phyloP scores from a whole-genome alignment of 2,888 invertebrate species.

The Trichogramma evanescens region DNA sequence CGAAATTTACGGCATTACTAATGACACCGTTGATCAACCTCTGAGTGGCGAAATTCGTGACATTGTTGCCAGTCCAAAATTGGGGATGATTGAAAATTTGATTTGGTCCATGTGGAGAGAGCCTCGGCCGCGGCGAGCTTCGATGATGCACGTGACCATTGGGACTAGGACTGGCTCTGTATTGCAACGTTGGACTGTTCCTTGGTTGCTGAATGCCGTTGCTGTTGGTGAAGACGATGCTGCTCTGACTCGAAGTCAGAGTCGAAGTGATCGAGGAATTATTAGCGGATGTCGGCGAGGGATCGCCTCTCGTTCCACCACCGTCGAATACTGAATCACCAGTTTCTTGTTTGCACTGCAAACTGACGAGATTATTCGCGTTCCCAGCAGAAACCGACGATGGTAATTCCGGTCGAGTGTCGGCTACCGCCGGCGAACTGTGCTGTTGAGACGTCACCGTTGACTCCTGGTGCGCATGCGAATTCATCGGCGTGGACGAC shows the following conservation, averaged over 20 bases:
- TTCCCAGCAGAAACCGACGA: not conserved
- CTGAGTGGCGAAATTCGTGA: conserved; percentile 43
- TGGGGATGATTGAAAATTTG: conserved; percentile 50
- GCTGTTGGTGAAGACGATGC: not conserved
- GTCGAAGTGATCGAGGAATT: not conserved
- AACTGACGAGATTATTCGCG: conserved; percentile 35
- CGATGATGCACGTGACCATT: conserved; percentile 28
- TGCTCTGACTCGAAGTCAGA: not conserved
- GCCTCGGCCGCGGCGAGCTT: conserved; percentile 36
- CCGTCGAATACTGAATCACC: conserved; percentile 55
- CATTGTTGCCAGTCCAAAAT: conserved; percentile 43
- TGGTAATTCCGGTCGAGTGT: conserved; percentile 3
- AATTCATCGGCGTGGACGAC: conserved; percentile 49
- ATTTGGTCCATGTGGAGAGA: conserved; percentile 52
- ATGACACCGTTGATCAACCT: conserved; percentile 45
- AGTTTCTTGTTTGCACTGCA: conserved; percentile 47
- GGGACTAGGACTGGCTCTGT: conserved; percentile 38
- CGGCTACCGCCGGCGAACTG: not conserved
- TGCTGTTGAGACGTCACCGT: conserved; percentile 16
- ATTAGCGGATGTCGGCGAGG: not conserved
- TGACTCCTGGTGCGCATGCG: conserved; percentile 39
- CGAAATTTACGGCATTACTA: conserved; percentile 41
- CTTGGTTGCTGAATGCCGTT: conserved; percentile 34
- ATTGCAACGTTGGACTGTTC: conserved; percentile 43
- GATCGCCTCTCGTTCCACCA: conserved; percentile 34